Percentiles rank a stretch among this genome's conserved stretches.
Evolutionary conservation across 2,888 invertebrate genomes (phyloP).

Genomic region (Drosophila macrospina): DNA sequence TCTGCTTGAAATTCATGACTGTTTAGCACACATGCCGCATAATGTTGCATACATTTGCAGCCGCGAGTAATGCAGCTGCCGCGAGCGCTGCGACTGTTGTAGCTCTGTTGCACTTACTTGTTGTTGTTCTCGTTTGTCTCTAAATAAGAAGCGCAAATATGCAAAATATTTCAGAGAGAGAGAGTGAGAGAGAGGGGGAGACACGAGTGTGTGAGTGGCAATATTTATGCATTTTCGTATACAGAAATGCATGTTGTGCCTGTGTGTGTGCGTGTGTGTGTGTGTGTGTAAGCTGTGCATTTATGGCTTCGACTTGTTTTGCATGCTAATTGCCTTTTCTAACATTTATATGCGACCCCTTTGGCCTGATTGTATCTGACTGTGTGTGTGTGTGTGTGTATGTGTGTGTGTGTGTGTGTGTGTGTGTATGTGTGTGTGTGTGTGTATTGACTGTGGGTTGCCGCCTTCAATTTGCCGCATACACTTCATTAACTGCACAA

Average conservation of each 20-base stretch:
- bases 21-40: slow-evolving; percentile 80
- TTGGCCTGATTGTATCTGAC: not conserved
- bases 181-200: too few species aligned
- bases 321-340: slow-evolving; percentile 75
- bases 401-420: slow-evolving; percentile 10
- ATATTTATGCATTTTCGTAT: slow-evolving; percentile 72
- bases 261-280: slow-evolving; percentile 27
- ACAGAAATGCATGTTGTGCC: slow-evolving; percentile 53
- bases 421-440: slow-evolving; percentile 5
- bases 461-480: slow-evolving; percentile 57
- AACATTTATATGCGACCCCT: slow-evolving; percentile 5
- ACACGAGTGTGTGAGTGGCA: slow-evolving; percentile 10
- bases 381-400: not conserved
- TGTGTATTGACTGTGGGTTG: slow-evolving; percentile 13
- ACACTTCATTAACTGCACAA: slow-evolving; percentile 59
- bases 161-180: too few species aligned
- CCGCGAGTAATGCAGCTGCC: slow-evolving; percentile 57
- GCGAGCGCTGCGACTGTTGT: slow-evolving; percentile 44
- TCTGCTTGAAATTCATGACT: slow-evolving; percentile 79
- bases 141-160: slow-evolving; percentile 67
- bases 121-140: slow-evolving; percentile 39
- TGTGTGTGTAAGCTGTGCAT: slow-evolving; percentile 62
- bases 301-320: slow-evolving; percentile 73
- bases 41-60: slow-evolving; percentile 77
- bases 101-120: slow-evolving; percentile 19